Conservation (phyloP, 37 sponge, comb jelly and placozoan genomes). For the Beroe ovata region DNA sequence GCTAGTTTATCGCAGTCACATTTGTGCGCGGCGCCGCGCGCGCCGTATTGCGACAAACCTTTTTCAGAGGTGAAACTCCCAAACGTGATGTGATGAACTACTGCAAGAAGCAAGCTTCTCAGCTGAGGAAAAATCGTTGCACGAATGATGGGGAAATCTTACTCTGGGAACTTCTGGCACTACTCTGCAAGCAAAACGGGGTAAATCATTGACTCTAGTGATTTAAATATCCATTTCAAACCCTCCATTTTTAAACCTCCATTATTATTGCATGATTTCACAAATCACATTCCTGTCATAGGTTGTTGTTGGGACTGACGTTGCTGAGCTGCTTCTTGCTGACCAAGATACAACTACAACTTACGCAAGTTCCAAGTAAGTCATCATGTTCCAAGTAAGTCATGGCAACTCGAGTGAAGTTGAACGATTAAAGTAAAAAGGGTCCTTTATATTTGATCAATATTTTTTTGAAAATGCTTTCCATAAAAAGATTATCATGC, state of each 20-base stretch:
- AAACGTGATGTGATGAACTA: slow-evolving; percentile 63
- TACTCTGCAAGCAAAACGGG: slow-evolving; percentile 60
- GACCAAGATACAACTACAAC: slow-evolving; percentile 30
- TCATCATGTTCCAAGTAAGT: too few relatives aligned
- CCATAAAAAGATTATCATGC: too few relatives aligned
- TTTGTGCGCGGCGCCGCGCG: slow-evolving; percentile 8
- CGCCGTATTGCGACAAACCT: background rate
- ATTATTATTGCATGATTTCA: background rate
- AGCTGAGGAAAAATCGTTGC: slow-evolving; percentile 6
- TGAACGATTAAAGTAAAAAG: too few relatives aligned
- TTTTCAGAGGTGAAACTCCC: slow-evolving; percentile 57
- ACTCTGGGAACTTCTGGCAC: slow-evolving; percentile 28
- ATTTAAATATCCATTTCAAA: too few relatives aligned
- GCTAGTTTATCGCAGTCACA: slow-evolving; percentile 5
- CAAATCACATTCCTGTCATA: background rate
- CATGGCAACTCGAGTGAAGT: too few relatives aligned
- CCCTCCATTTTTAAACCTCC: background rate
- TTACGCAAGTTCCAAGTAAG: slow-evolving; percentile 22
- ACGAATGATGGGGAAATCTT: slow-evolving; percentile 5
- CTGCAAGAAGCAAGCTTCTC: slow-evolving; percentile 31
- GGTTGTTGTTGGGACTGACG: slow-evolving; percentile 65
- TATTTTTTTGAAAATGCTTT: too few relatives aligned
- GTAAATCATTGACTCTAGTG: too few relatives aligned
- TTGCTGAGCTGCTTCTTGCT: slow-evolving; percentile 3
- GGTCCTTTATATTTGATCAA: too few relatives aligned